Percentiles rank a stretch among this genome's conserved stretches.
phyloP scores from a whole-genome alignment of 2,888 invertebrate genomes.

The Eristalinus aeneus region DNA sequence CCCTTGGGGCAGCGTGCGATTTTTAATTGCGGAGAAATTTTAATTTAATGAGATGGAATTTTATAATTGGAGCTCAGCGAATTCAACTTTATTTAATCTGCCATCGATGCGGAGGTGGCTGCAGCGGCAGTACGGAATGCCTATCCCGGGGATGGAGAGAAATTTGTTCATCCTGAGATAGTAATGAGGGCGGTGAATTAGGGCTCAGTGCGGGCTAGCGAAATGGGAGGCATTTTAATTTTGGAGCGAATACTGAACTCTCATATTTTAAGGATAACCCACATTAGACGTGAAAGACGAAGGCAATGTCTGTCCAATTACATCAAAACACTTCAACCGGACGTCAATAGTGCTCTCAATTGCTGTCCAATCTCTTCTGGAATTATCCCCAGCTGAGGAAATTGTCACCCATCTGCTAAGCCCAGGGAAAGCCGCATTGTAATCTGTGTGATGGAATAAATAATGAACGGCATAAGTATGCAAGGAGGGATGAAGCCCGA shows the following conservation, averaged over 20 bases:
- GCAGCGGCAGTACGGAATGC: not conserved
- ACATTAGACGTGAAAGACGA: not conserved
- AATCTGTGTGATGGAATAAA: conserved; percentile 68
- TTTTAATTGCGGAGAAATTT: conserved; percentile 60
- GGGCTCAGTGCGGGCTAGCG: not conserved
- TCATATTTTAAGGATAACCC: not conserved
- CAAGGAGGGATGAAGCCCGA: conserved; percentile 44
- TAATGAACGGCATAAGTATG: conserved; percentile 63
- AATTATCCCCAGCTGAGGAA: not conserved
- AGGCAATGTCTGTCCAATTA: not conserved
- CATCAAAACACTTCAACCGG: not conserved
- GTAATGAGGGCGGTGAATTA: conserved; percentile 1
- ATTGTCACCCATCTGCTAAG: conserved; percentile 62
- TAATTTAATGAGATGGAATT: conserved; percentile 66
- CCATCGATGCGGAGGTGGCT: conserved; percentile 13
- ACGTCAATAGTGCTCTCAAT: conserved; percentile 11
- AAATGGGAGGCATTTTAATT: not conserved
- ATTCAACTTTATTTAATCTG: conserved; percentile 54
- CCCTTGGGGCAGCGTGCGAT: not conserved
- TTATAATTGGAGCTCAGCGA: conserved; percentile 54
- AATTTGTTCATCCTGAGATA: not conserved
- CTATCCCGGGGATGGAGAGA: not conserved
- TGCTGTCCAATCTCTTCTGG: conserved; percentile 21
- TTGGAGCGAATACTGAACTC: not conserved
- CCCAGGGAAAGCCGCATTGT: conserved; percentile 55